These are phyloP conservation scores for Lycodopsis pacificus DNA, from an alignment of 2,797 vertebrate species.

Conservation along the genomic window DNA sequence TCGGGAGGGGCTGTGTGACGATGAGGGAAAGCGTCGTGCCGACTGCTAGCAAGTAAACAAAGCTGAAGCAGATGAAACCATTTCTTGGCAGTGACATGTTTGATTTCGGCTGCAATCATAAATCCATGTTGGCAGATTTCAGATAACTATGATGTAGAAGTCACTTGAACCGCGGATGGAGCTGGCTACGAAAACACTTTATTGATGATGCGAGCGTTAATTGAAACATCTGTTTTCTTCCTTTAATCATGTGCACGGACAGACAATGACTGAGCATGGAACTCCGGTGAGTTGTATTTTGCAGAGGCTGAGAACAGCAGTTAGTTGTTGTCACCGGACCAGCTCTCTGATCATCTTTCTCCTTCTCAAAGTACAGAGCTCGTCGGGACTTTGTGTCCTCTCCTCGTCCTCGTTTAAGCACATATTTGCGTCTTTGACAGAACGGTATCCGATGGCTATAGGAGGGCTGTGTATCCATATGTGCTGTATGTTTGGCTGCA, in stretches of 20 bases:
- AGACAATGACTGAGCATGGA: background rate
- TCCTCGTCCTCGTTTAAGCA: slow-evolving; percentile 22
- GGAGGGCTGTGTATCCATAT: slow-evolving; percentile 39
- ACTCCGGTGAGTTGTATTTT: background rate
- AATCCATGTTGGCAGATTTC: slow-evolving; percentile 5
- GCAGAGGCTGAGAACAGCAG: background rate
- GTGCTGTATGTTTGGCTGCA: slow-evolving; percentile 25
- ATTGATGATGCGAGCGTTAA: background rate
- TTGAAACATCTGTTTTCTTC: background rate
- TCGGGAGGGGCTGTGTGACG: too few species aligned
- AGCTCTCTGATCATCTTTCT: background rate
- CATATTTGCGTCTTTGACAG: slow-evolving; percentile 43
- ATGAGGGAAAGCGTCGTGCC: background rate
- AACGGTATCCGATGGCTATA: slow-evolving; percentile 30
- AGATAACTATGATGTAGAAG: background rate
- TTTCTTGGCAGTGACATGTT: background rate
- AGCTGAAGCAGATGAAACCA: background rate
- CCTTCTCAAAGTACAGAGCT: background rate
- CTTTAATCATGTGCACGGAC: background rate
- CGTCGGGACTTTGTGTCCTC: background rate
- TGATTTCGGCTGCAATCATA: background rate
- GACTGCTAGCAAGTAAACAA: background rate
- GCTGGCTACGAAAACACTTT: background rate
- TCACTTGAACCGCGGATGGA: background rate
- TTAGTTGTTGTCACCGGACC: background rate